Percentiles rank a stretch among this genome's conserved stretches.
Conservation (phyloP, 35 echinoderm and acorn worm genomes). For the Acanthaster planci region DNA sequence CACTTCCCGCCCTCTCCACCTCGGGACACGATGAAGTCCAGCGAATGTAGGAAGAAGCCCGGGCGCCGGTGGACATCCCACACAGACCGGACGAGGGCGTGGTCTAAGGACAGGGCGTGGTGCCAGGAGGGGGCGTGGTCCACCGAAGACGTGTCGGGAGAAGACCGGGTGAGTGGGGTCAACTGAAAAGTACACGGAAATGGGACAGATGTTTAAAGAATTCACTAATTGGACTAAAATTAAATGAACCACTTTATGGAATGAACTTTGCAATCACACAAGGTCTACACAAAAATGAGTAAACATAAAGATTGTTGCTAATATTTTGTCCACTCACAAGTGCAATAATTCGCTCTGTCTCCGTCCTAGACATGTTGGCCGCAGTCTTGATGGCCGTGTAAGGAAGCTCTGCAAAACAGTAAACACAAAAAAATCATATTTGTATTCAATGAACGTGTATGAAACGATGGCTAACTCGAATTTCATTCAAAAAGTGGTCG, state of each 20-base stretch:
- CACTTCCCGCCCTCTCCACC: background rate
- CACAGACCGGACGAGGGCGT: conserved; percentile 32
- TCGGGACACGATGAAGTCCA: conserved; percentile 1
- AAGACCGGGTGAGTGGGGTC: background rate
- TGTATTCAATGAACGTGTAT: too few species aligned
- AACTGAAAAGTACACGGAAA: background rate
- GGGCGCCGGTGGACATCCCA: conserved; percentile 34
- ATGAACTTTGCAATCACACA: too few species aligned
- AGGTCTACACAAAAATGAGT: too few species aligned
- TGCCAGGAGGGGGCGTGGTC: background rate
- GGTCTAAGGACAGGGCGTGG: conserved; percentile 16
- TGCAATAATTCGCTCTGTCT: conserved; percentile 32
- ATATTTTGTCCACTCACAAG: conserved; percentile 27
- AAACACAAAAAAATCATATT: background rate
- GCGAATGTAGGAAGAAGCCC: background rate
- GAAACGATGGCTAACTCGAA: too few species aligned
- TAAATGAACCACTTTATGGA: too few species aligned
- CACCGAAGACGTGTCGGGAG: background rate
- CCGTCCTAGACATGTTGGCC: conserved; percentile 20
- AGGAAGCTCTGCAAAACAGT: conserved; percentile 22
- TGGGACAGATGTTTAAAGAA: background rate
- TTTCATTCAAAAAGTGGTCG: too few species aligned
- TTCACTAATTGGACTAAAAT: too few species aligned
- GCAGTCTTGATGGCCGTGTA: conserved; percentile 35
- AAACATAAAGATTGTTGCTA: too few species aligned